Evolutionary conservation across 2,113 vertebrate species (phyloP), one percentile per base, ranked within the genome.

Genomic region (Etheostoma cragini): DNA sequence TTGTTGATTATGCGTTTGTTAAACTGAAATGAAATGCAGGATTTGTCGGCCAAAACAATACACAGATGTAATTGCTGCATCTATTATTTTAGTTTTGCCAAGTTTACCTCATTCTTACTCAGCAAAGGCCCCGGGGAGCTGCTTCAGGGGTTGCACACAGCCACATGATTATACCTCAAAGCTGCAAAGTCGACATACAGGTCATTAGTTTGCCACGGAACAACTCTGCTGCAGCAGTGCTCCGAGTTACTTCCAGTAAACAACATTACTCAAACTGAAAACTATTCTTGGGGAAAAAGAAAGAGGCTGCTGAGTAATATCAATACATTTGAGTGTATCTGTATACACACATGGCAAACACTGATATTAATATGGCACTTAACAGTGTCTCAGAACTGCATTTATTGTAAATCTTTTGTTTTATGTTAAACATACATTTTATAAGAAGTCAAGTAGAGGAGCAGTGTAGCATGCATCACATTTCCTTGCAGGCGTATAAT

Each of bases 401-500:
- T 91, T 92, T 94, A 91, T 92, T 92, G 47, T 78, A 89, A 65
- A 76, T 87, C 77, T 87, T 88, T 90, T 88, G 57, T 80, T 78
- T 88, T 79, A 87, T 80, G 76, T 88, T 87, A 75, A 85, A 94
- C 91, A 94, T 90, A 93, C 88, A 92, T 87, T 89, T 94, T 74
- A 93, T 91, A 87, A 92, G 85, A 94, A 89, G 82, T 88, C 87
- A 85, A 90, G 77, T 86, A 81, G 81, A 91, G 85, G 90, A 93
- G 89, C 82, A 80, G 78, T 89, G 83, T 87, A 86, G 88, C 94
- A 95, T 95, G 94, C 93, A 94, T 90, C 91, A 92, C 87, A 83
- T 92, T 94, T 93, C 84, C 78, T 91, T 77, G 87, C 93, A 93
- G 90, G 90, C 94, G 93, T 92, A 91, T 93, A 89, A 90, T 93